phyloP scores from a whole-genome alignment of 2,888 invertebrate genomes.

The Rosalia funebris region DNA sequence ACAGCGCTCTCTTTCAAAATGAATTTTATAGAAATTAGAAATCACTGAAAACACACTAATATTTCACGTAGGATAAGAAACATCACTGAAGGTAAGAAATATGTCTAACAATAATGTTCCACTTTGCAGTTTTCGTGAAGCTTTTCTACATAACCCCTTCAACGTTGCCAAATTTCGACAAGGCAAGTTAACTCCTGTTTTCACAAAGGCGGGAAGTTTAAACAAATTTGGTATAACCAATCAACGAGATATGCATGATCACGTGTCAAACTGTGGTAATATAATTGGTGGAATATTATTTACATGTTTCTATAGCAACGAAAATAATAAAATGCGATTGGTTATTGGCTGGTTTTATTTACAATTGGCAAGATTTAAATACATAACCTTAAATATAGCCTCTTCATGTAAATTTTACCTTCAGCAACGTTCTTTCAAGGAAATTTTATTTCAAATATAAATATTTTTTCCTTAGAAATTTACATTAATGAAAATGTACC shows the following conservation, averaged over 20 bases:
- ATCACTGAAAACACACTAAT: background rate
- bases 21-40: background rate
- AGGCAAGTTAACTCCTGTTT: slow-evolving; percentile 18
- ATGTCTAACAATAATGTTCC: background rate
- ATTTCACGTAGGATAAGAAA: background rate
- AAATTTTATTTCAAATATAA: no score
- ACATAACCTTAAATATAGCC: slow-evolving; percentile 9
- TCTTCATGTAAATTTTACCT: background rate
- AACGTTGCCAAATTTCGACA: slow-evolving; percentile 41
- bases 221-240: slow-evolving; percentile 46
- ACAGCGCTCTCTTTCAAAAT: slow-evolving; percentile 19
- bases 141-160: slow-evolving; percentile 22
- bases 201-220: slow-evolving; percentile 50
- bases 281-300: slow-evolving; percentile 48
- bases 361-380: slow-evolving; percentile 15
- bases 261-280: slow-evolving; percentile 41
- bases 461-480: no score
- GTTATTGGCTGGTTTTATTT: slow-evolving; percentile 26
- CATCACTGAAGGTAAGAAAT: background rate
- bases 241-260: slow-evolving; percentile 29
- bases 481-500: no score
- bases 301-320: slow-evolving; percentile 49
- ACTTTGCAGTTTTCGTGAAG: background rate
- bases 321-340: slow-evolving; percentile 38
- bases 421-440: no score